Percentiles rank a stretch among this genome's conserved stretches.
Conservation (phyloP, 2,888 invertebrate genomes). For the Apotomis turbidana region DNA sequence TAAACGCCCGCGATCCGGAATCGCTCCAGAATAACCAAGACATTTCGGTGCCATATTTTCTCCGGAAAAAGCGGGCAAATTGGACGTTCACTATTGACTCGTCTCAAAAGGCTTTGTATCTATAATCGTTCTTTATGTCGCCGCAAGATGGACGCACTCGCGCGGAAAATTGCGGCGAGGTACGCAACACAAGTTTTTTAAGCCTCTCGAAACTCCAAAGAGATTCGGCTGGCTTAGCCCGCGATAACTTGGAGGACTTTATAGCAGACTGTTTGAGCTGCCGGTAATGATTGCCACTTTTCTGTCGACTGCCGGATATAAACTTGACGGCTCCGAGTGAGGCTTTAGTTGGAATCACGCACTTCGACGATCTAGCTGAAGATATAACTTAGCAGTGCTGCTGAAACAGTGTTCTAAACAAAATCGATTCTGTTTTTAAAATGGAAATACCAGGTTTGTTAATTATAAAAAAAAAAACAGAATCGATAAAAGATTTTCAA, state of each 20-base stretch:
- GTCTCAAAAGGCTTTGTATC: slow-evolving; percentile 49
- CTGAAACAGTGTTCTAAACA: background rate
- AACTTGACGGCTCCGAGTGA: background rate
- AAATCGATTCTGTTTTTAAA: too few species aligned
- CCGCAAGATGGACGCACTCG: slow-evolving; percentile 49
- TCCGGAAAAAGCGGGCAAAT: slow-evolving; percentile 27
- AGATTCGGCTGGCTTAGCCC: slow-evolving; percentile 25
- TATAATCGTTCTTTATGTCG: slow-evolving; percentile 58
- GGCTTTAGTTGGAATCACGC: background rate
- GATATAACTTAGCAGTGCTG: background rate
- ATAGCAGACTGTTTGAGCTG: slow-evolving; percentile 10
- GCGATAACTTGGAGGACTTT: slow-evolving; percentile 27
- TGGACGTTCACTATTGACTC: slow-evolving; percentile 44
- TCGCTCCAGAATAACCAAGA: background rate
- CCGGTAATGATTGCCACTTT: slow-evolving; percentile 12
- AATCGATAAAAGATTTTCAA: too few species aligned
- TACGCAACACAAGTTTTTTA: slow-evolving; percentile 47
- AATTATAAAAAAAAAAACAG: too few species aligned
- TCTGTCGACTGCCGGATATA: background rate
- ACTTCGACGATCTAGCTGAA: background rate
- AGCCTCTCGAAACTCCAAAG: slow-evolving; percentile 32
- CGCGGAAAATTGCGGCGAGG: slow-evolving; percentile 58
- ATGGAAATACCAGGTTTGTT: too few species aligned
- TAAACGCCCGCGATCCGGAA: background rate
- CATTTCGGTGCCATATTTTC: slow-evolving; percentile 15